Percentiles rank a stretch among this genome's conserved stretches.
These are phyloP conservation scores for Lepidurus arcticus DNA, from an alignment of 1,140 invertebrate species.

Conservation along the genomic window DNA sequence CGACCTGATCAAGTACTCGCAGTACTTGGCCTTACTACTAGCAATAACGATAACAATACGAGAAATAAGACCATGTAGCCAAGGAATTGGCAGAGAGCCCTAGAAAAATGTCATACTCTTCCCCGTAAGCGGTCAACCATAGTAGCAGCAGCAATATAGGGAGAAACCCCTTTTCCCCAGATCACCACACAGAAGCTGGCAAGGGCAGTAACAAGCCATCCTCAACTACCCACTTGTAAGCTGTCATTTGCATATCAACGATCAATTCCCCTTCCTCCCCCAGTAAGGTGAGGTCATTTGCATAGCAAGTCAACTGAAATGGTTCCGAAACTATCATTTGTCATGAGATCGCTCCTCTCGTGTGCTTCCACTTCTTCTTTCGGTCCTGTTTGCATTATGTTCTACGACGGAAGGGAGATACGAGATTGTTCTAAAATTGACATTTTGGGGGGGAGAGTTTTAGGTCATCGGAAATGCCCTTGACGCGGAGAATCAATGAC, in stretches of 20 bases:
- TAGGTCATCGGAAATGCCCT: conserved; percentile 21
- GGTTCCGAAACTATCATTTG: not conserved
- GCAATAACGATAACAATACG: no score
- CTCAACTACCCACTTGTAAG: not conserved
- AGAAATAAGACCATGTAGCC: no score
- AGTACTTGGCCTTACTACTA: no score
- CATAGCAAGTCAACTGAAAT: not conserved
- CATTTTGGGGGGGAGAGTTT: not conserved
- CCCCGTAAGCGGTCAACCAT: not conserved
- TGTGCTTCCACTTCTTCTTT: no score
- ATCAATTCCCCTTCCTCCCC: not conserved
- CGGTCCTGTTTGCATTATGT: no score
- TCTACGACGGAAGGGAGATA: not conserved
- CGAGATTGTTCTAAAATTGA: not conserved
- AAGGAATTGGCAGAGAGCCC: no score
- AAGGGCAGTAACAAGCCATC: no score
- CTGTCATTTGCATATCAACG: not conserved
- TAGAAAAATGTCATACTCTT: no score
- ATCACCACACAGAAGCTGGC: not conserved
- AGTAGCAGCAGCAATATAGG: not conserved
- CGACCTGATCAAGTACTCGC: no score
- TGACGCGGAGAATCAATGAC: not conserved
- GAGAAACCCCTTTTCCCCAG: not conserved
- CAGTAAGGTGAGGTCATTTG: not conserved
- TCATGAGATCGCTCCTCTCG: not conserved